A percentile compares a stretch with the other conserved stretches of the same genome.
These are phyloP conservation scores for Austrolebias charrua DNA, from an alignment of 2,797 vertebrate species.

Conservation along the genomic window DNA sequence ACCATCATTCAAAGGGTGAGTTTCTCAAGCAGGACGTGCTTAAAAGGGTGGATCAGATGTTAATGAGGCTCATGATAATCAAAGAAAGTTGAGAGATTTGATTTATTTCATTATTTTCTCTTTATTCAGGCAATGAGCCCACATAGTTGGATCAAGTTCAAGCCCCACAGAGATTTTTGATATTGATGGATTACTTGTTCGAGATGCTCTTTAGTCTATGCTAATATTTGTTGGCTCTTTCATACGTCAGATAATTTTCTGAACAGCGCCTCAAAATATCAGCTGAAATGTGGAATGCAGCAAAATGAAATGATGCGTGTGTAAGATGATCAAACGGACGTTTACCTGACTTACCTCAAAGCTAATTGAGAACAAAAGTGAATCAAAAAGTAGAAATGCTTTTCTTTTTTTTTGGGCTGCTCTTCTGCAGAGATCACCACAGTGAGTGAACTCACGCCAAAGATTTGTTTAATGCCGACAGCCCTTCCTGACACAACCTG, in stretches of 20 bases:
- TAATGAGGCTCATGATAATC: constrained; percentile 58
- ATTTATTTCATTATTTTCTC: constrained; percentile 6
- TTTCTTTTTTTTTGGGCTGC: too few species aligned
- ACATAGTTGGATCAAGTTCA: constrained; percentile 60
- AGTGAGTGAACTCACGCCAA: too few species aligned
- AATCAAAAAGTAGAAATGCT: constrained; percentile 11
- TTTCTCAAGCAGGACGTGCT: constrained; percentile 28
- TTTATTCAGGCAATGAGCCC: constrained; percentile 9
- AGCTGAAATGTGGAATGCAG: constrained; percentile 36
- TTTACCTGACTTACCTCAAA: constrained; percentile 4
- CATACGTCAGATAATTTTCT: constrained; percentile 40
- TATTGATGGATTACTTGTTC: constrained; percentile 37
- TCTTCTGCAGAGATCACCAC: too few species aligned
- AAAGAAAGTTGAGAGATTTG: constrained; percentile 24
- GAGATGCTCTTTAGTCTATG: constrained; percentile 47
- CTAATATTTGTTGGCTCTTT: constrained; percentile 57
- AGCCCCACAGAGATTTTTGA: constrained; percentile 41
- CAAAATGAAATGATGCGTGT: constrained; percentile 22
- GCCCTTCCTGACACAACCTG: too few species aligned
- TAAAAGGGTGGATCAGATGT: constrained; percentile 38
- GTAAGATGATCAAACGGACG: constrained; percentile 18
- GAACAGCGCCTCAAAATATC: constrained; percentile 39
- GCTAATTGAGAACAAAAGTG: constrained; percentile 18
- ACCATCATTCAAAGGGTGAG: constrained; percentile 34
- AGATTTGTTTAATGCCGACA: too few species aligned